phyloP scores from a whole-genome alignment of 2,113 vertebrate genomes.

The Sterrhoptilus dennistouni region DNA sequence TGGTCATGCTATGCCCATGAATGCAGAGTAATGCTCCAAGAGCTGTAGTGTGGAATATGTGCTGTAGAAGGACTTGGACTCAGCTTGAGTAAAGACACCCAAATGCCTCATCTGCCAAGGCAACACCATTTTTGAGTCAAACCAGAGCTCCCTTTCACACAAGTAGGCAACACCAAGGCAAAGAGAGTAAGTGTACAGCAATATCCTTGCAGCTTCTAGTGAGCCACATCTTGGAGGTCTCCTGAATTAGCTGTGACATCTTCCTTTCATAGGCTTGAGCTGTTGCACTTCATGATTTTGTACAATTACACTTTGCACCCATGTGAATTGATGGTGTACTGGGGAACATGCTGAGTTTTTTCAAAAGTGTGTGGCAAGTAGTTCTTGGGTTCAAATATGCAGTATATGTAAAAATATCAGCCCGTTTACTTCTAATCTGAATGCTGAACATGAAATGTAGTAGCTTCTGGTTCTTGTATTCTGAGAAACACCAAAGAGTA shows the following conservation, averaged over 20 bases:
- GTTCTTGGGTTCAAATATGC: neutral
- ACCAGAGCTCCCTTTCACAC: neutral
- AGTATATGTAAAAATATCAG: neutral
- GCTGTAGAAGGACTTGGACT: neutral
- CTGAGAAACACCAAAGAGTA: neutral
- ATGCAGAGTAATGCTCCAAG: neutral
- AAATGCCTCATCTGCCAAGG: neutral
- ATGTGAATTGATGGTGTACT: neutral
- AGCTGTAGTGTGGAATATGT: neutral
- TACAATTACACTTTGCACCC: neutral
- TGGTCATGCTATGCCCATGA: rapidly evolving
- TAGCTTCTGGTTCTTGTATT: neutral
- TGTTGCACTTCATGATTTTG: neutral
- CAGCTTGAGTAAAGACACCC: neutral
- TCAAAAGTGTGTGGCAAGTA: neutral
- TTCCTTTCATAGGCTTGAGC: neutral
- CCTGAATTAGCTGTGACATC: neutral
- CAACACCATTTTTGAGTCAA: neutral
- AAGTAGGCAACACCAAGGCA: neutral
- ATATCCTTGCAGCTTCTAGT: neutral
- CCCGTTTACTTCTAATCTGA: neutral
- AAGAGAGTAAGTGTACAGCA: neutral
- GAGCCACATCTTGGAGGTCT: neutral
- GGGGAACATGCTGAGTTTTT: neutral
- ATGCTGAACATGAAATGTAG: neutral